phyloP scores from a whole-genome alignment of 2,888 invertebrate species.

The Ophion ventricosus region DNA sequence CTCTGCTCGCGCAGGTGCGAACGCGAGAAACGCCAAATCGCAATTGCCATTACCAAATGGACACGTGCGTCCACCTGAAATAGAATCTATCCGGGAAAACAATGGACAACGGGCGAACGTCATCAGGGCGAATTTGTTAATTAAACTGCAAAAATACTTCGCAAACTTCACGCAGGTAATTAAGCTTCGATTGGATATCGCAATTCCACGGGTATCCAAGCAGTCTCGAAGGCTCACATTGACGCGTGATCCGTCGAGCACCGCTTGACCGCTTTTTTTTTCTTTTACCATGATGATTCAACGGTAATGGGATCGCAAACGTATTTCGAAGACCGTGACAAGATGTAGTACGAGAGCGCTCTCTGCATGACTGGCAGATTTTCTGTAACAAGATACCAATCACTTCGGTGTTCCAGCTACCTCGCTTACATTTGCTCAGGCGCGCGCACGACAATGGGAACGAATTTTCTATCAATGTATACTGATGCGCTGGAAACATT shows the following conservation, averaged over 20 bases:
- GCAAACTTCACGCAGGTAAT: too few relatives aligned
- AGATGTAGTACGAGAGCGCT: background rate
- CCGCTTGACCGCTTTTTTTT: background rate
- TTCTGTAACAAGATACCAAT: background rate
- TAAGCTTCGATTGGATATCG: too few relatives aligned
- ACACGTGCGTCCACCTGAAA: background rate
- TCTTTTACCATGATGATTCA: background rate
- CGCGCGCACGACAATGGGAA: too few relatives aligned
- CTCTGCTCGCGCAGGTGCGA: constrained; percentile 34
- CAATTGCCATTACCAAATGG: constrained; percentile 5
- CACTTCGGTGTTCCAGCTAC: background rate
- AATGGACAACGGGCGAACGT: background rate
- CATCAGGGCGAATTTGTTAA: background rate
- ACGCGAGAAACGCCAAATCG: constrained; percentile 3
- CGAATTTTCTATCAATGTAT: too few relatives aligned
- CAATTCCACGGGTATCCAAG: too few relatives aligned
- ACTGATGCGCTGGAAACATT: too few relatives aligned
- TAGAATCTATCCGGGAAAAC: background rate
- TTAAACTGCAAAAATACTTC: too few relatives aligned
- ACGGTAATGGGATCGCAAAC: background rate
- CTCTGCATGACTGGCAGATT: constrained; percentile 2
- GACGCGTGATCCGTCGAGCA: background rate
- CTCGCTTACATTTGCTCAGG: background rate
- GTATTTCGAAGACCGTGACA: background rate
- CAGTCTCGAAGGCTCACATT: too few relatives aligned